Evolutionary conservation across 2,797 vertebrate species (phyloP), one percentile per base, ranked within the genome.

Genomic region (Spatula clypeata): DNA sequence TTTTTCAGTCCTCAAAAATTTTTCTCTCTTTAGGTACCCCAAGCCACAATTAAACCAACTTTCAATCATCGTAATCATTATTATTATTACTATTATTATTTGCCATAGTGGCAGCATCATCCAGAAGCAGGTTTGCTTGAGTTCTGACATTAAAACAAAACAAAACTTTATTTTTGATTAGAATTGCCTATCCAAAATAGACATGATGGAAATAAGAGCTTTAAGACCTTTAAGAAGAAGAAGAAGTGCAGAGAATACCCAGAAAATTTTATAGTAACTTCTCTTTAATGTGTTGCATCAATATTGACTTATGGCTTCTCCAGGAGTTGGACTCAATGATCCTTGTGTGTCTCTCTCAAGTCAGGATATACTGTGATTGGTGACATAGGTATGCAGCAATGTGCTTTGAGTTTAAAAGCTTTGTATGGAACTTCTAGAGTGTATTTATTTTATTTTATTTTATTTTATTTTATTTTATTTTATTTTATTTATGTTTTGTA

Each of bases 271-370:
- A 31, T 20, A 42, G 18, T 27, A 72, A 34, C 14, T 58, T 65
- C 42, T 42, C 1, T 21, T 57, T 21, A 42, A 49, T 0, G 0
- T 29, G 24, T 47, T 64, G 49, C 34, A 31, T 55, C 6, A 11
- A 20, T 77, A 47, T 58, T 34, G 17, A 2, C 31, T 57, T 65
- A 45, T 45, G 45, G 20, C 20, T 45, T 45, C 45, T 21, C 20
- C 45, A 45, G 45, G 45, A 45, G 45, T 21, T 45, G 45, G 20
- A 45, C 45, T 45, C 45, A 45, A 45, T 45, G 45, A 45, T 45
- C 20, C 20, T 45, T 45, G 20, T 45, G 45, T 21, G 45, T 45
- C 45, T 45, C 11, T 45, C 45, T 21, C 45, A 21, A 45, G 20
- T 45, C 45, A 45, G 45, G 45, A 45, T 45, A 45, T 45, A 21